Evolutionary conservation across 1,140 invertebrate species (phyloP), one percentile per base, ranked within the genome.

Genomic region (Papilio polytes): DNA sequence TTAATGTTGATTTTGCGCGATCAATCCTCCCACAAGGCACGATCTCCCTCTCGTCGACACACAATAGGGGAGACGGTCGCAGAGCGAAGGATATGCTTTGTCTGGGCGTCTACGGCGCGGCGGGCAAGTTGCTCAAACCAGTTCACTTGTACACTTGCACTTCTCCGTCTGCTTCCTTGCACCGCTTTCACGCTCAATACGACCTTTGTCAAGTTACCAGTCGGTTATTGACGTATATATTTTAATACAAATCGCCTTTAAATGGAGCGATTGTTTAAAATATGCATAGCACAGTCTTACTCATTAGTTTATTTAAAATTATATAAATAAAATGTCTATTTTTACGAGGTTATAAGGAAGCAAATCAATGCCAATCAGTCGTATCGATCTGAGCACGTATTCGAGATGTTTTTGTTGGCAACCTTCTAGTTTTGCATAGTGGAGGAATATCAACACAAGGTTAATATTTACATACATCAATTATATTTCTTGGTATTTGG

Each of bases 121-220:
- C 46, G 79, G 80, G 81, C 46, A 78, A 82, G 85, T 85, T 87
- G 76, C 82, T 77, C 73, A 90, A 89, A 92, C 90, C 88, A 86
- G 91, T 91, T 90, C 83, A 79, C 83, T 78, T 77, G 73, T 88
- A 88, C 90, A 90, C 89, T 91, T 92, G 87, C 91, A 90, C 88
- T 92, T 87, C 86, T 86, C 81, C 44, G 85, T 86, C 83, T 83
- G 79, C 81, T 87, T 87, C 84, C 84, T 87, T 77, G 83, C 79
- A 83, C 70, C 83, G 85, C 86, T 89, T 86, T 88, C 85, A 86
- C 84, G 80, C 74, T 85, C 78, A 86, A 86, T 85, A 82, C 80
- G 83, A 87, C 85, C 89, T 87, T 87, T 85, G 70, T 73, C 78
- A 81, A 82, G 83, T 84, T 82, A 81, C n/a, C 12, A 63, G 6